Evolutionary conservation across 2,797 vertebrate genomes (phyloP).

Genomic region (Pagetopsis macropterus): DNA sequence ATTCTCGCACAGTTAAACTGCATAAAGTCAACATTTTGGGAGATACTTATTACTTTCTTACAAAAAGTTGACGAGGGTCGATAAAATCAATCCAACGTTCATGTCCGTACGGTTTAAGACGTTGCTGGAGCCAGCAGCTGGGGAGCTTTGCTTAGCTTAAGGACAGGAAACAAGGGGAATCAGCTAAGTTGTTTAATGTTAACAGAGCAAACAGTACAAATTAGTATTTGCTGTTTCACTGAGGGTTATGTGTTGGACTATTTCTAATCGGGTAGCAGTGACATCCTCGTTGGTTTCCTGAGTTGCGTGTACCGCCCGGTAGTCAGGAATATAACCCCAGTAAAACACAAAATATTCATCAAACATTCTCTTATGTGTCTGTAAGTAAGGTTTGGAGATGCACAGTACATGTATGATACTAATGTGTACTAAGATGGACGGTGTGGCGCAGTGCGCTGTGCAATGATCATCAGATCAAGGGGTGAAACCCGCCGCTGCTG

Average conservation of each 20-base stretch:
- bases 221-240: neutral
- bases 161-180: neutral
- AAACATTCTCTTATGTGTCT: neutral
- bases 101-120: neutral
- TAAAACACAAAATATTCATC: neutral
- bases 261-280: neutral
- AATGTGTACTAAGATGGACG: too few relatives aligned
- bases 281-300: neutral
- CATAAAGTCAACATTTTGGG: too few relatives aligned
- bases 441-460: too few relatives aligned
- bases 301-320: neutral
- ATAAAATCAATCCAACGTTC: neutral
- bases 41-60: neutral
- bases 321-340: neutral
- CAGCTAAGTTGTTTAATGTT: neutral
- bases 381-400: too few relatives aligned
- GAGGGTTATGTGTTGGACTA: neutral
- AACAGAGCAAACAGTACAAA: neutral
- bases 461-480: too few relatives aligned
- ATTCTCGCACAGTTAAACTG: too few relatives aligned
- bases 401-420: too few relatives aligned
- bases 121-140: conserved; percentile 1
- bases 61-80: neutral
- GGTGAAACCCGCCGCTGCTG: too few relatives aligned
- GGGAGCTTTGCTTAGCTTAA: neutral